Evolutionary conservation across 2,797 vertebrate species (phyloP).

Genomic region (Pitangus sulphuratus): DNA sequence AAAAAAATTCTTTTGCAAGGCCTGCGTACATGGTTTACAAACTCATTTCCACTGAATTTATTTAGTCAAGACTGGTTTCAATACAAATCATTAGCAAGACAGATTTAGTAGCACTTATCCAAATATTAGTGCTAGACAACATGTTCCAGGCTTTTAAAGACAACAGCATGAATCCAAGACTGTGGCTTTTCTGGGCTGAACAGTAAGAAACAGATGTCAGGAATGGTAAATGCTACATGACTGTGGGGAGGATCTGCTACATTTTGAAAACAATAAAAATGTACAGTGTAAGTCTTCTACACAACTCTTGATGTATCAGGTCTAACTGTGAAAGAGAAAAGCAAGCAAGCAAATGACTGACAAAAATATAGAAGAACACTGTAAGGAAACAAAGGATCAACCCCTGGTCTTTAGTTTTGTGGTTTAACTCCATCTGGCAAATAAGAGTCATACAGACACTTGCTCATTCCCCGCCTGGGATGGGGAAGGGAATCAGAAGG

Average conservation of each 20-base stretch:
- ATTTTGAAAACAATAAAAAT: background rate
- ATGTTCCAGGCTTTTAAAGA: background rate
- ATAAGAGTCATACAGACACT: background rate
- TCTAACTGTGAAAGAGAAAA: background rate
- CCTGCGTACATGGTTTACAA: background rate
- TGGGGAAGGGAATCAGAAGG: background rate
- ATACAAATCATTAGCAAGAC: background rate
- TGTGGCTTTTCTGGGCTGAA: background rate
- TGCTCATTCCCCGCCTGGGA: fast-evolving
- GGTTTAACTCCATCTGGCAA: background rate
- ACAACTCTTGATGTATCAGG: background rate
- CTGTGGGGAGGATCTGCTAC: background rate
- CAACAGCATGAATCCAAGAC: background rate
- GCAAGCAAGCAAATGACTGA: background rate
- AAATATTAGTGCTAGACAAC: background rate
- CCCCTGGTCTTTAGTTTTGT: background rate
- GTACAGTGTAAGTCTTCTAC: fast-evolving
- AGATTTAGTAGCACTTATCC: background rate
- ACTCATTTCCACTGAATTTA: background rate
- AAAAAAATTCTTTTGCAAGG: background rate
- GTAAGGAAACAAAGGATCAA: background rate
- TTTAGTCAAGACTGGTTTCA: background rate
- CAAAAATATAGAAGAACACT: background rate
- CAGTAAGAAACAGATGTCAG: background rate
- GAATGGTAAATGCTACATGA: background rate